phyloP scores from a whole-genome alignment of 2,797 vertebrate genomes.

The Parotocinclus haroldoi region DNA sequence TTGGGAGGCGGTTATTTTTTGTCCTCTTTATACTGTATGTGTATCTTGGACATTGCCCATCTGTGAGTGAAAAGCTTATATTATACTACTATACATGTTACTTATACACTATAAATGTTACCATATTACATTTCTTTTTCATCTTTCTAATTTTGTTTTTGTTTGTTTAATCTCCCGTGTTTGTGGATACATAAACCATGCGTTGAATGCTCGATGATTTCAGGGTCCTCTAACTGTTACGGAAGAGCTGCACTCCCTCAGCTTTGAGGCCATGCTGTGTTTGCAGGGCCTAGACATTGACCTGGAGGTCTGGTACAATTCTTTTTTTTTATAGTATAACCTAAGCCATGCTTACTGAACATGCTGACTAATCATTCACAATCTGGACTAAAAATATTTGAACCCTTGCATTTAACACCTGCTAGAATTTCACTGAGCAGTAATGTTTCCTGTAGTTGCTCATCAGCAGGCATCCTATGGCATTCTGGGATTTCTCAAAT shows the following conservation, averaged over 20 bases:
- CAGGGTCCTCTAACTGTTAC: slow-evolving; percentile 93
- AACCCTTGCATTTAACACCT: too few species aligned
- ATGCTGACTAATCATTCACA: too few species aligned
- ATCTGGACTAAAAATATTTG: background rate
- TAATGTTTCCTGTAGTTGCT: too few species aligned
- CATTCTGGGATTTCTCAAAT: too few species aligned
- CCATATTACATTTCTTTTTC: background rate
- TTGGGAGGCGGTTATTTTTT: background rate
- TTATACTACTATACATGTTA: too few species aligned
- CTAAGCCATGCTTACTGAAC: background rate
- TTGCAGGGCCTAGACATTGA: slow-evolving; percentile 88
- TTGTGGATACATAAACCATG: background rate
- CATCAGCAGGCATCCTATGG: too few species aligned
- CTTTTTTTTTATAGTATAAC: background rate
- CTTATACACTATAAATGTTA: too few species aligned
- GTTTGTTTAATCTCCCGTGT: background rate
- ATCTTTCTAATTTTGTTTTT: background rate
- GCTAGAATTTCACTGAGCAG: too few species aligned
- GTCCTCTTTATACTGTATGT: too few species aligned
- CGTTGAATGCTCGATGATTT: slow-evolving; percentile 16
- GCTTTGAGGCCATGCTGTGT: slow-evolving; percentile 89
- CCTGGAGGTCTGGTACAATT: slow-evolving; percentile 61
- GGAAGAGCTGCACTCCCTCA: slow-evolving; percentile 92
- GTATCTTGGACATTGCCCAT: too few species aligned
- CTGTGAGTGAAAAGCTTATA: too few species aligned